Conservation (phyloP, 1,140 invertebrate genomes). For the Leucophenga varia region DNA sequence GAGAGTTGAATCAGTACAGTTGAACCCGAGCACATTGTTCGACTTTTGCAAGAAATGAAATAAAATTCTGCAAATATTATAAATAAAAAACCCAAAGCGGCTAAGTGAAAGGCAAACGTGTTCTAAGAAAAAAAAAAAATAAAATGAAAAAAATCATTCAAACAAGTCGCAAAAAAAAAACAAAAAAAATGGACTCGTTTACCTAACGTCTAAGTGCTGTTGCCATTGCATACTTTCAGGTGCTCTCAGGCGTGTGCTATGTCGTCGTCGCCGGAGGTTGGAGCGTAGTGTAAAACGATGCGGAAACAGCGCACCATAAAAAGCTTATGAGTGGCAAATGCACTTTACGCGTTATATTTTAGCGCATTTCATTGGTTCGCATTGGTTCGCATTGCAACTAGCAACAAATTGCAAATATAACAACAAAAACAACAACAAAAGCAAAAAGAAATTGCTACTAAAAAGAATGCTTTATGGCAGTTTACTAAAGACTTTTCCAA, state of each 20-base stretch:
- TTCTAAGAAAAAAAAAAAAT: slow-evolving; percentile 28
- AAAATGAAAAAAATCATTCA: no score
- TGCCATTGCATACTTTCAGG: neutral
- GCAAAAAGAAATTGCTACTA: no score
- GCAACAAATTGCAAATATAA: no score
- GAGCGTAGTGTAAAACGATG: neutral
- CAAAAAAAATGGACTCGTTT: slow-evolving; percentile 29
- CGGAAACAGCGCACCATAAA: neutral
- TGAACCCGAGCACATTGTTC: slow-evolving; percentile 5
- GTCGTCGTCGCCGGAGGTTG: no score
- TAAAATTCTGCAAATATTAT: slow-evolving; percentile 5
- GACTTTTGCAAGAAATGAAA: neutral
- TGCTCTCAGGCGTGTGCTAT: no score
- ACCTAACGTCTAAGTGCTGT: neutral
- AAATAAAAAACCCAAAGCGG: slow-evolving; percentile 25
- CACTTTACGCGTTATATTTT: slow-evolving; percentile 46
- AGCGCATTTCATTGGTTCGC: slow-evolving; percentile 51
- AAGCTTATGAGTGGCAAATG: slow-evolving; percentile 29
- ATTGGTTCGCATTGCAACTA: slow-evolving; percentile 35
- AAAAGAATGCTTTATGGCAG: no score
- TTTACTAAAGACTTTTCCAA: no score
- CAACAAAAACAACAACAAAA: no score
- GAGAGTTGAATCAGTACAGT: neutral
- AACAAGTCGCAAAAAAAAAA: slow-evolving; percentile 49
- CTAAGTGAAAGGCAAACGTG: slow-evolving; percentile 3